Base-by-base conservation (phyloP, 2,113 vertebrate genomes). In the Apaloderma vittatum region DNA sequence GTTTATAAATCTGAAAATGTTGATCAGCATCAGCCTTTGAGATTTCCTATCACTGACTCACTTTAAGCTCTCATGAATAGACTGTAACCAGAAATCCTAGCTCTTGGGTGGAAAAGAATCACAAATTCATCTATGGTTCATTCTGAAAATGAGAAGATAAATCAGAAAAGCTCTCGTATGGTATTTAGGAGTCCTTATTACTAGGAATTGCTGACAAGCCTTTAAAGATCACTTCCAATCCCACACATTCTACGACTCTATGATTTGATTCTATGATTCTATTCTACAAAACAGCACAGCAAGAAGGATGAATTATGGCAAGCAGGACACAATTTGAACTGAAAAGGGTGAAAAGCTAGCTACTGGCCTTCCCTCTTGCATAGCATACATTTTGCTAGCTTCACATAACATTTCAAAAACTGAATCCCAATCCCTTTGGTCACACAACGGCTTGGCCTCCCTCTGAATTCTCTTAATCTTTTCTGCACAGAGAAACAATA, bases 381-480 rank as follows among this genome's bases (percentile, higher is more conserved):
- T 3, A 62, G 75, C 2, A 49, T 7, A 37, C 8, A 61, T 71
- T 81, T 95, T 29, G 15, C 37, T 94, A 36, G 36, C 46, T 72
- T 49, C 70, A 67, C 29, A 37, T 49, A 88, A 65, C 58, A 36
- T 67, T 91, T 85, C 74, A 84, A 74, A 97, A 58, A 40, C 40
- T 40, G 40, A 40, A 40, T 40, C 34, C 46, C 78, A 76, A 88
- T 70, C 40, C 40, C 27, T 79, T 92, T 80, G 68, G 67, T 93
- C 3, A 6, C 22, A 34, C 15, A 36, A 55, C n/a, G 68, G 29
- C 66, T 76, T 65, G 62, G 37, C 54, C 21, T 92, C 17, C 12
- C 36, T 27, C 46, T 66, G 88, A 84, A 75, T 93, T 68, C 34
- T 90, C 77, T 94, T 90, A 90, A 71, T 61, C 55, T 30, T 80